phyloP scores from a whole-genome alignment of 2,888 invertebrate species.

The Orthosia incerta region DNA sequence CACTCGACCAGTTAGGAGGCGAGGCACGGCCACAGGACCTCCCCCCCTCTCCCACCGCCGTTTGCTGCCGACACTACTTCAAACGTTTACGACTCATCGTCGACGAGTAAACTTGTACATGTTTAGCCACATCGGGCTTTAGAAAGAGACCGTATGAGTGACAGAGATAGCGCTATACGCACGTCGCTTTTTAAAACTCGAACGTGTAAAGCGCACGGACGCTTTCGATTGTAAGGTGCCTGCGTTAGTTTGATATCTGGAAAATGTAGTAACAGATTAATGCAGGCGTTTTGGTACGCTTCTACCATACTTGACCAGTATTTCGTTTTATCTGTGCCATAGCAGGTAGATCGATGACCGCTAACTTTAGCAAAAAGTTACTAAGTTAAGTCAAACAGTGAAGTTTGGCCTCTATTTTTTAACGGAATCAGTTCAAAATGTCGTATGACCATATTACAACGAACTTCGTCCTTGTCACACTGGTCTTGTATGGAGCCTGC shows the following conservation, averaged over 20 bases:
- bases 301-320: conserved; percentile 11
- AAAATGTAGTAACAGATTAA: not conserved
- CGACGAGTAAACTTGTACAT: conserved; percentile 69
- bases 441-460: not conserved
- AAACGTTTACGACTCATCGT: conserved; percentile 82
- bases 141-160: conserved; percentile 26
- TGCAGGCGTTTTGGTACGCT: not conserved
- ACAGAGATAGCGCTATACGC: conserved; percentile 5
- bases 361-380: not conserved
- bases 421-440: not conserved
- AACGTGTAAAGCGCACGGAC: not conserved
- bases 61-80: conserved; percentile 97
- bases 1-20: conserved; percentile 94
- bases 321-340: not conserved
- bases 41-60: conserved; percentile 94
- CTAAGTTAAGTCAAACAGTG: not conserved
- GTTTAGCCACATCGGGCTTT: conserved; percentile 8
- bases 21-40: conserved; percentile 94
- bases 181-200: conserved; percentile 3
- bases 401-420: not conserved
- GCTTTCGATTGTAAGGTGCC: not conserved
- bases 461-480: not conserved
- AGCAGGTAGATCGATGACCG: too few species aligned
- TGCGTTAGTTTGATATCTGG: not conserved
- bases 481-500: conserved; percentile 29